A percentile compares a stretch with the other conserved stretches of the same genome.
Conservation (phyloP, 2,113 vertebrate genomes). For the Mobula hypostoma region DNA sequence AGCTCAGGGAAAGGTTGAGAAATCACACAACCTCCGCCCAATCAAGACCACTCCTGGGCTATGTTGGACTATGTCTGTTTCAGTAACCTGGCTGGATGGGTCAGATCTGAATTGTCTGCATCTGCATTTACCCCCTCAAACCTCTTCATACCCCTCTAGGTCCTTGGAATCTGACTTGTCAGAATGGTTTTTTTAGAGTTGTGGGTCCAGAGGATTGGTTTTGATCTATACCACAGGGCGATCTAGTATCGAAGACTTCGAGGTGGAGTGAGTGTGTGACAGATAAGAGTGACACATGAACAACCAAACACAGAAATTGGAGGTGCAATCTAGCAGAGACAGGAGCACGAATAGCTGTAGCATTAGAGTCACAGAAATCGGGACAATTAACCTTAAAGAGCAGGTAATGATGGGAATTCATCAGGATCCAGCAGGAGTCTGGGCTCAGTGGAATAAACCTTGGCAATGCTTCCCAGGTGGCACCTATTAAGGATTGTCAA, state of each 20-base stretch:
- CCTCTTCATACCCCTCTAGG: background rate
- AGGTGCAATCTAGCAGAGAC: too few relatives aligned
- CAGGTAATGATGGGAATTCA: too few relatives aligned
- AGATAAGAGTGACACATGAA: too few relatives aligned
- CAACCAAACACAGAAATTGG: too few relatives aligned
- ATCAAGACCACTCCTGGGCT: background rate
- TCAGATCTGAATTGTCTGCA: background rate
- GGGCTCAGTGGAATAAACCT: background rate
- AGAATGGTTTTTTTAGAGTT: background rate
- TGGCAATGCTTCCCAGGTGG: background rate
- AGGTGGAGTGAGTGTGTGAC: too few relatives aligned
- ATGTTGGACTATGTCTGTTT: background rate
- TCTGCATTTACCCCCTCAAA: conserved; percentile 43
- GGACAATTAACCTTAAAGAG: too few relatives aligned
- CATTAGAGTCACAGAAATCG: too few relatives aligned
- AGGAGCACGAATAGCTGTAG: too few relatives aligned
- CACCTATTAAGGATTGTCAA: background rate
- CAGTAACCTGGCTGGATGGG: background rate
- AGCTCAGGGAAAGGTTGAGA: background rate
- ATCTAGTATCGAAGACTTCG: too few relatives aligned
- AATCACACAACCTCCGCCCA: background rate
- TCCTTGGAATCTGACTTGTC: too few relatives aligned
- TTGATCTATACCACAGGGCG: too few relatives aligned
- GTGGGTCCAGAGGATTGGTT: background rate
- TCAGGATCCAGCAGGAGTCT: background rate